Evolutionary conservation across 2,888 invertebrate genomes (phyloP).

Genomic region (Agelastica alni): DNA sequence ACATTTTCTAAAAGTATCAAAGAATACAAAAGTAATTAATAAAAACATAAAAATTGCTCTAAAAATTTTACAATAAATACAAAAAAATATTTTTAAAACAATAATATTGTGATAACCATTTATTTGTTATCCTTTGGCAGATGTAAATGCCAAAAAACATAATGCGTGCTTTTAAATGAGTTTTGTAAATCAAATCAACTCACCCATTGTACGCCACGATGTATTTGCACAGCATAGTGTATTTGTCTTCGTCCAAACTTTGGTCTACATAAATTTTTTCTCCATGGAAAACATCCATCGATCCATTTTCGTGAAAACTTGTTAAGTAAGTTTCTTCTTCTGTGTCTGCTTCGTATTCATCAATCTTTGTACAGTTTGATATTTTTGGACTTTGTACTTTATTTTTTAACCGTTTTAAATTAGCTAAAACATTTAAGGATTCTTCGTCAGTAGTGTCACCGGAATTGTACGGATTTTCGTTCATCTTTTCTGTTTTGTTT

Average conservation of each 20-base stretch:
- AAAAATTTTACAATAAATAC: too few relatives aligned
- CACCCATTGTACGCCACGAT: conserved; percentile 68
- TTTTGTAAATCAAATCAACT: too few relatives aligned
- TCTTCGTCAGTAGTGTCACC: not conserved
- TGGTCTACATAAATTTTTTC: conserved; percentile 59
- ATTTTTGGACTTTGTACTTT: conserved; percentile 12
- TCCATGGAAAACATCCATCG: conserved; percentile 60
- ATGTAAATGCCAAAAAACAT: too few relatives aligned
- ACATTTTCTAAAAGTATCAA: conserved; percentile 44
- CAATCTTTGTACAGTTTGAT: conserved; percentile 21
- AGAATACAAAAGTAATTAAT: too few relatives aligned
- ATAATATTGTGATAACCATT: too few relatives aligned
- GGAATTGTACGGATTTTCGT: too few relatives aligned
- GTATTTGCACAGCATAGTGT: conserved; percentile 57
- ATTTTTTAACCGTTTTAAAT: too few relatives aligned
- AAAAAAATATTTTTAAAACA: too few relatives aligned
- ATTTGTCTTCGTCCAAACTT: conserved; percentile 49
- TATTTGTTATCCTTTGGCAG: too few relatives aligned
- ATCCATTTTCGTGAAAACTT: conserved; percentile 31
- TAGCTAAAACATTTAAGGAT: not conserved
- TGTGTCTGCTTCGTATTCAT: conserved; percentile 50
- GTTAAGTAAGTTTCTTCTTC: conserved; percentile 47
- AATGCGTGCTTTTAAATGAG: too few relatives aligned
- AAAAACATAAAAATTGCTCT: too few relatives aligned
- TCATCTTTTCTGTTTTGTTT: not conserved